These are phyloP conservation scores for Falco concolor DNA, from an alignment of 2,797 vertebrate species.

Conservation along the genomic window DNA sequence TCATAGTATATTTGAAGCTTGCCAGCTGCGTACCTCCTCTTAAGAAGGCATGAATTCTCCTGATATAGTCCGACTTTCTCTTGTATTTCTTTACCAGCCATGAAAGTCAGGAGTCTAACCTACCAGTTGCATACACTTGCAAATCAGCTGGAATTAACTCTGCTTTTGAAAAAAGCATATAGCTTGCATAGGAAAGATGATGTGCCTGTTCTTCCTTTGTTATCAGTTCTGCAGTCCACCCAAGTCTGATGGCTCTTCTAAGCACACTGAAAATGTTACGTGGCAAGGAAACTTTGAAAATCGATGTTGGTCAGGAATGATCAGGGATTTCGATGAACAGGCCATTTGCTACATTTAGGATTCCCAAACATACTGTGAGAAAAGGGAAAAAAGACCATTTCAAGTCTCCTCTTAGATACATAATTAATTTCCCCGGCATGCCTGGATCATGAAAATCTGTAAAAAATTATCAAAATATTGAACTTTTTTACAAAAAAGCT, in stretches of 20 bases:
- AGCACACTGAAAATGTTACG: background rate
- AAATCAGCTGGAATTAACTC: background rate
- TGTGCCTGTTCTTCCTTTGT: background rate
- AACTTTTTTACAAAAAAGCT: rapidly evolving
- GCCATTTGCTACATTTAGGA: background rate
- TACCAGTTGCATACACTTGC: background rate
- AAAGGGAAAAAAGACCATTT: background rate
- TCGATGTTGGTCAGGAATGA: background rate
- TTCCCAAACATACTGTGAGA: background rate
- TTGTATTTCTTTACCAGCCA: background rate
- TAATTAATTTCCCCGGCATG: background rate
- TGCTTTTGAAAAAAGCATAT: background rate
- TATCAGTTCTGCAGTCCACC: background rate
- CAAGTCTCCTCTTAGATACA: background rate
- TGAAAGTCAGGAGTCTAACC: background rate
- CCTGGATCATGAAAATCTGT: background rate
- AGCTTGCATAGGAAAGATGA: background rate
- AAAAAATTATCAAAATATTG: background rate
- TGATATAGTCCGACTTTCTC: background rate
- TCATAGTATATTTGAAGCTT: background rate
- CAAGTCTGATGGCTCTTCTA: background rate
- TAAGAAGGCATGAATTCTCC: background rate
- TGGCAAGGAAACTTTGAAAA: background rate
- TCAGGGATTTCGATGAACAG: background rate
- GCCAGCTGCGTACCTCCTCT: background rate